Conservation (phyloP, 2,113 vertebrate genomes). For the Macquaria australasica region DNA sequence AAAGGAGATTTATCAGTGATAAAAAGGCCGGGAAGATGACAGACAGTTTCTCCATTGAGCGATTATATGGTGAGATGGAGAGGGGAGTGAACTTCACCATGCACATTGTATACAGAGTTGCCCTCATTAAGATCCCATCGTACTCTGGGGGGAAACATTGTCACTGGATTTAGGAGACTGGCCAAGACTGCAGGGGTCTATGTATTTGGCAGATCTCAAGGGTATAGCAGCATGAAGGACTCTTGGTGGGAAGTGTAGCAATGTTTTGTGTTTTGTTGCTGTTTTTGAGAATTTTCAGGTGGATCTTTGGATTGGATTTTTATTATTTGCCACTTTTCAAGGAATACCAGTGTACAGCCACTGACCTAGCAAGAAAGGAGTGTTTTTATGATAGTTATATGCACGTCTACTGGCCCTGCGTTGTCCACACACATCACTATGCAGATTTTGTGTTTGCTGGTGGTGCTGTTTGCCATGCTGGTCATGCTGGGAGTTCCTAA, state of each 20-base stretch:
- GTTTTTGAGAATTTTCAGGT: constrained; percentile 25
- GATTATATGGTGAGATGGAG: constrained; percentile 50
- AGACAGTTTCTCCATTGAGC: constrained; percentile 67
- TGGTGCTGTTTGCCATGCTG: constrained; percentile 70
- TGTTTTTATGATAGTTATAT: constrained; percentile 10
- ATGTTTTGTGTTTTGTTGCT: constrained; percentile 33
- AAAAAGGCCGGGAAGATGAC: constrained; percentile 62
- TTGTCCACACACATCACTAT: constrained; percentile 45
- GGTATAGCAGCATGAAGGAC: constrained; percentile 46
- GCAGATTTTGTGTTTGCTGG: constrained; percentile 60
- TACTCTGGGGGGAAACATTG: constrained; percentile 59
- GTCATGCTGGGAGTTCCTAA: constrained; percentile 74
- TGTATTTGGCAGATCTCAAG: constrained; percentile 56
- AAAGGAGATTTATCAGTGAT: constrained; percentile 67
- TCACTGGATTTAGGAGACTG: constrained; percentile 62
- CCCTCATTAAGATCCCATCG: constrained; percentile 77
- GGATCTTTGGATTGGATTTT: constrained; percentile 34
- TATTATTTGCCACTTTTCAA: constrained; percentile 30
- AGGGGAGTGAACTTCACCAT: constrained; percentile 59
- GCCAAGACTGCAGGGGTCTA: constrained; percentile 66
- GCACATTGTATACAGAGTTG: constrained; percentile 61
- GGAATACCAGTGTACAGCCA: constrained; percentile 3
- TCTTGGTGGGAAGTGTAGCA: constrained; percentile 46
- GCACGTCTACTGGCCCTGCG: not conserved
- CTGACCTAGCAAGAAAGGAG: not conserved